phyloP scores from a whole-genome alignment of 53 echinoderm and acorn worm genomes.

The Antedon mediterranea region DNA sequence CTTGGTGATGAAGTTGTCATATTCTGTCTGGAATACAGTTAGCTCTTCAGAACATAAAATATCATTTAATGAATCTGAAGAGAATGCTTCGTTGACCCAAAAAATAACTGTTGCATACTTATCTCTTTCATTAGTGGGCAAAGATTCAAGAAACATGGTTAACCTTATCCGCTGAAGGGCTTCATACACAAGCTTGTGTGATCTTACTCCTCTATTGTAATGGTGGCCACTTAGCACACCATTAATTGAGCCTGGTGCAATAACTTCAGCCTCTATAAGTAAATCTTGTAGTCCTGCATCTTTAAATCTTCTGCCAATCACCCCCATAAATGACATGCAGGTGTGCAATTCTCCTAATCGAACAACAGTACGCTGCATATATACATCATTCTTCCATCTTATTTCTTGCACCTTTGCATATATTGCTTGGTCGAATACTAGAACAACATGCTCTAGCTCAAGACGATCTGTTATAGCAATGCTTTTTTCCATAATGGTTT shows the following conservation, averaged over 20 bases:
- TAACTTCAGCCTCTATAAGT: constrained; percentile 33
- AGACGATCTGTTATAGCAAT: constrained; percentile 17
- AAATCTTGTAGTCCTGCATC: constrained; percentile 56
- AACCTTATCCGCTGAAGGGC: constrained; percentile 35
- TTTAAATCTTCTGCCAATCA: constrained; percentile 25
- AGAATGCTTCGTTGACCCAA: too few relatives aligned
- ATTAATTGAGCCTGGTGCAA: constrained; percentile 41
- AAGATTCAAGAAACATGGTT: constrained; percentile 9
- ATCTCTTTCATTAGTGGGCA: neutral
- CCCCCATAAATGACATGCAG: constrained; percentile 20
- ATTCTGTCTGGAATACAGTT: too few relatives aligned
- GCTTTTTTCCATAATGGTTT: constrained; percentile 18
- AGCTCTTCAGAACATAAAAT: too few relatives aligned
- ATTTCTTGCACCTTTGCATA: constrained; percentile 31
- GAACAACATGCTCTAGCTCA: neutral
- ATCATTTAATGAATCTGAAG: too few relatives aligned
- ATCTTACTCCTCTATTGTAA: constrained; percentile 28
- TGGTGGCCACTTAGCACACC: constrained; percentile 43
- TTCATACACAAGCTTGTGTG: constrained; percentile 33
- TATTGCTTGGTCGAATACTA: constrained; percentile 43
- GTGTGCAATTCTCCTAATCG: constrained; percentile 37
- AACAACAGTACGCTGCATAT: constrained; percentile 17
- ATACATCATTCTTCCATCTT: constrained; percentile 24
- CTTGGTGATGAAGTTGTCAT: too few relatives aligned
- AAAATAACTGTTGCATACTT: too few relatives aligned